Evolutionary conservation across 2,888 invertebrate species (phyloP).

Genomic region (Coecobrya sp.): DNA sequence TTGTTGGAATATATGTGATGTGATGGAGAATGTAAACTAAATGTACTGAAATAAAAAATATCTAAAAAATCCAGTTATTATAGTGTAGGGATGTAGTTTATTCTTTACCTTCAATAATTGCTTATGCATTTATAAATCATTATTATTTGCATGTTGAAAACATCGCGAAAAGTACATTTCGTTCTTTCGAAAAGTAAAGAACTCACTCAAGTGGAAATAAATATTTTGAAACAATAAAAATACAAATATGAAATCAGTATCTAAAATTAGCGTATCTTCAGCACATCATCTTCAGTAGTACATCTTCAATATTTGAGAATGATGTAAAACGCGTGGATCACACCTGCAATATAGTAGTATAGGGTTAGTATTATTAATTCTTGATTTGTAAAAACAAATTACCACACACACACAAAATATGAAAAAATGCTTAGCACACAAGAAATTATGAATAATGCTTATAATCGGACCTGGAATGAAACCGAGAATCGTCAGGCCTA

Average conservation of each 20-base stretch:
- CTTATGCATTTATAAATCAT: too few relatives aligned
- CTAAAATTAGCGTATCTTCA: background rate
- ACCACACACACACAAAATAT: too few relatives aligned
- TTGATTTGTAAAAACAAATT: background rate
- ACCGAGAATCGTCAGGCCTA: constrained; percentile 85
- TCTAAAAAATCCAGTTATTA: background rate
- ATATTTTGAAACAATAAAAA: background rate
- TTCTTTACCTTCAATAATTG: too few relatives aligned
- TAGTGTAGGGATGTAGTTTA: too few relatives aligned
- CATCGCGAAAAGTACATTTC: background rate
- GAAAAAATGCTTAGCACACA: too few relatives aligned
- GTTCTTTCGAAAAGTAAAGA: background rate
- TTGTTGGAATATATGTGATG: constrained; percentile 78
- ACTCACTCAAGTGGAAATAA: background rate
- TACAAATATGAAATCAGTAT: background rate
- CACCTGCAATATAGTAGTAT: background rate
- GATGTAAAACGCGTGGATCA: constrained; percentile 81
- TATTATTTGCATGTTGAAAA: background rate
- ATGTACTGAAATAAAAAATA: constrained; percentile 29
- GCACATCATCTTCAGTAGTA: background rate
- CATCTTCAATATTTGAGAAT: constrained; percentile 77
- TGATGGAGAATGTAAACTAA: constrained; percentile 63
- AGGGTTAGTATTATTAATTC: too few relatives aligned
- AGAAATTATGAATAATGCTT: background rate
- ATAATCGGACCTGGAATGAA: constrained; percentile 85